Conservation (phyloP, 1,140 invertebrate species). For the Nebria ingens region DNA sequence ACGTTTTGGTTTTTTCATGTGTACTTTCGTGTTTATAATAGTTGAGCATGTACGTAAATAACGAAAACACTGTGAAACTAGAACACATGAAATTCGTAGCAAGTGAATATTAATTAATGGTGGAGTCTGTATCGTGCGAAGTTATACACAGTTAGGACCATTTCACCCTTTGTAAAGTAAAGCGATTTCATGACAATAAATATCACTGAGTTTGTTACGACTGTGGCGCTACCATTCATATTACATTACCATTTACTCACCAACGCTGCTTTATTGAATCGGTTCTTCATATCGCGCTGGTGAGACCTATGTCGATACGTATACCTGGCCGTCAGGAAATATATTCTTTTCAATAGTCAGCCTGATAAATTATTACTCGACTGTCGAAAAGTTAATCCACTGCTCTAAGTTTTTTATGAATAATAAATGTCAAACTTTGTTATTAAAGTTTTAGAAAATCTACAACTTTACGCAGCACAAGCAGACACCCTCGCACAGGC, state of each 20-base stretch:
- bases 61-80: too few species aligned
- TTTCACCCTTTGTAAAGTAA: not conserved
- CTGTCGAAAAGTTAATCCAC: conserved; percentile 7
- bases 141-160: not conserved
- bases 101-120: not conserved
- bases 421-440: conserved; percentile 9
- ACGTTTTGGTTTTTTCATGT: too few species aligned
- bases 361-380: not conserved
- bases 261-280: too few species aligned
- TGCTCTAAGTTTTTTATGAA: conserved; percentile 3
- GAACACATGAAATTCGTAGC: not conserved
- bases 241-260: too few species aligned
- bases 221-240: too few species aligned
- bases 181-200: not conserved
- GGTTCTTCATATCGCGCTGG: too few species aligned
- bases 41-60: too few species aligned
- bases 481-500: not conserved
- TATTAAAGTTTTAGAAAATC: conserved; percentile 9
- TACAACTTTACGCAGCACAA: not conserved
- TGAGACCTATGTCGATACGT: not conserved
- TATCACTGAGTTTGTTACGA: not conserved
- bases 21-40: too few species aligned
- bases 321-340: not conserved
- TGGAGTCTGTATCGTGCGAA: not conserved
- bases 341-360: conserved; percentile 1